Percentiles rank a stretch among this genome's conserved stretches.
These are phyloP conservation scores for Taeniopygia guttata DNA, from an alignment of 2,797 vertebrate species.

Conservation along the genomic window DNA sequence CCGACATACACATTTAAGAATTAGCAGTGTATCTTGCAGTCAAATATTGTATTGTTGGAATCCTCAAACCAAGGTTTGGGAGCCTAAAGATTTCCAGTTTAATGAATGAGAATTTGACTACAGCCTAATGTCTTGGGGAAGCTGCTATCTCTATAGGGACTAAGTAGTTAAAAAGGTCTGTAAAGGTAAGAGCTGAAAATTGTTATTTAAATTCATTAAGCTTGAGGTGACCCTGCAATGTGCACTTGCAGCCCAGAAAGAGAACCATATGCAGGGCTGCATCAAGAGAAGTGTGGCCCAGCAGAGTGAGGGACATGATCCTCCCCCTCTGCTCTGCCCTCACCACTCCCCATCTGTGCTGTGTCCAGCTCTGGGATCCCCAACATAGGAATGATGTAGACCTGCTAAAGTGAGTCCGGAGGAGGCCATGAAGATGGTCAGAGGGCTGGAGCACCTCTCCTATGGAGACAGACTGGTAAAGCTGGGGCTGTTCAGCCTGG, in stretches of 20 bases:
- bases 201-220: neutral
- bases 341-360: neutral
- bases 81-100: neutral
- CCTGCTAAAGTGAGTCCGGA: neutral
- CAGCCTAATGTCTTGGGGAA: neutral
- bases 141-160: neutral
- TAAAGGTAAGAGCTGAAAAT: neutral
- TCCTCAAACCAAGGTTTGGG: neutral
- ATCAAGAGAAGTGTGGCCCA: neutral
- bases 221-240: neutral
- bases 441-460: neutral
- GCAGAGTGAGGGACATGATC: fast-evolving
- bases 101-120: neutral
- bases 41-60: neutral
- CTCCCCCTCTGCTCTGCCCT: neutral
- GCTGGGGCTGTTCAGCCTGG: neutral
- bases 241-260: neutral
- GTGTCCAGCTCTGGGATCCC: neutral
- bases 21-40: neutral
- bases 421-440: neutral
- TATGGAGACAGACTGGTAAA: neutral
- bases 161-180: neutral
- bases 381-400: fast-evolving
- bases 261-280: fast-evolving
- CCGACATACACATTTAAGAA: neutral